These are phyloP conservation scores for Phyllopteryx taeniolatus DNA, from an alignment of 2,113 vertebrate species.

Conservation along the genomic window DNA sequence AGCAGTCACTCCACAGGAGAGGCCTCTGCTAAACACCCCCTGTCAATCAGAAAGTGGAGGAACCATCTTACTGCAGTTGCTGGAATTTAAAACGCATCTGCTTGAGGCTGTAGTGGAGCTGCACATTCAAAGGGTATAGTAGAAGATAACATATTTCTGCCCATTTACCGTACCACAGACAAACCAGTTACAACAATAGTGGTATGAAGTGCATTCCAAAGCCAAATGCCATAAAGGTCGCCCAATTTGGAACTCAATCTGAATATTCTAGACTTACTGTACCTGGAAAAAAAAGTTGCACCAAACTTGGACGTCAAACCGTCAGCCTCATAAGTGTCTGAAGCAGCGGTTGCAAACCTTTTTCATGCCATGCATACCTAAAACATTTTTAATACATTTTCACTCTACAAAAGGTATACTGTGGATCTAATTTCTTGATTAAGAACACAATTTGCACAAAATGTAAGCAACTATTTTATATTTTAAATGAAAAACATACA, in stretches of 20 bases:
- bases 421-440: no score
- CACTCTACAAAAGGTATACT: no score
- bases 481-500: no score
- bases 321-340: no score
- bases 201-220: not conserved
- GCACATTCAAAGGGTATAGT: conserved; percentile 83
- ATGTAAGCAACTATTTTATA: no score
- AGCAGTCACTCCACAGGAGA: conserved; percentile 23
- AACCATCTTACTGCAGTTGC: conserved; percentile 78
- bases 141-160: not conserved
- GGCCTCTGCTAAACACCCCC: conserved; percentile 15
- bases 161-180: not conserved
- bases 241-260: no score
- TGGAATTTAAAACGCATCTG: conserved; percentile 86
- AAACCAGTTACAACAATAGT: not conserved
- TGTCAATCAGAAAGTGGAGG: conserved; percentile 70
- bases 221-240: not conserved
- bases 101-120: conserved; percentile 86
- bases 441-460: no score
- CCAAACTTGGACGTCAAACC: not conserved
- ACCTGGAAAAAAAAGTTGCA: not conserved
- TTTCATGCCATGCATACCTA: no score
- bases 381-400: no score
- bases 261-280: no score
- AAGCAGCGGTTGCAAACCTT: no score